Percentiles rank a stretch among this genome's conserved stretches.
Conservation (phyloP, 2,113 vertebrate species). For the Notarius quadriscutis region DNA sequence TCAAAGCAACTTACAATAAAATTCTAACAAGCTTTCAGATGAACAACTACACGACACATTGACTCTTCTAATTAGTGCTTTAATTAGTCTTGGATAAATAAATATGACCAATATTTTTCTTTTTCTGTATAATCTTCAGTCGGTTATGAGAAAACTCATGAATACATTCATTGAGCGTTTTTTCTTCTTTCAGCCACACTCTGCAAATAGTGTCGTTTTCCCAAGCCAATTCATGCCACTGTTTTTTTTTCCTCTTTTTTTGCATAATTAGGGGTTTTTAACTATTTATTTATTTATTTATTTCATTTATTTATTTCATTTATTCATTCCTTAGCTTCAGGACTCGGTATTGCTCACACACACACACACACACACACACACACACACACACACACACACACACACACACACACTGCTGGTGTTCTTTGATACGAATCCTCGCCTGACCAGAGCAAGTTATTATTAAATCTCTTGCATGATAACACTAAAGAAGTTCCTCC, state of each 20-base stretch:
- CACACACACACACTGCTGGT: not conserved
- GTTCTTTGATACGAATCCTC: not conserved
- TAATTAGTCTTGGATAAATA: constrained; percentile 34
- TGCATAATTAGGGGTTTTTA: not conserved
- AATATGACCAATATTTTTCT: constrained; percentile 35
- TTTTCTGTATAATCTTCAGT: constrained; percentile 10
- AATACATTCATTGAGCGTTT: constrained; percentile 46
- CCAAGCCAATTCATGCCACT: not conserved
- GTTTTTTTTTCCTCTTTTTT: not conserved
- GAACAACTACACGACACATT: not conserved
- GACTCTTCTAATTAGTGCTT: constrained; percentile 6
- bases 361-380: not conserved
- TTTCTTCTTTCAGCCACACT: constrained; percentile 21
- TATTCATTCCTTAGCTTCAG: not conserved
- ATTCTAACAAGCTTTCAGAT: not conserved
- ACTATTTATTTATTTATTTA: not conserved
- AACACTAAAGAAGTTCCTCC: not conserved
- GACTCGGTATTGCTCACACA: not conserved
- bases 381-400: not conserved
- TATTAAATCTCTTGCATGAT: not conserved
- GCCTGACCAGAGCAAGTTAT: not conserved
- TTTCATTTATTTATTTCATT: not conserved
- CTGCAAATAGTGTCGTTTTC: constrained; percentile 31
- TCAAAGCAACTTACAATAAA: not conserved
- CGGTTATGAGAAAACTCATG: constrained; percentile 39